These are phyloP conservation scores for Leptinotarsa lineolata DNA, from an alignment of 1,140 invertebrate genomes.

Conservation along the genomic window DNA sequence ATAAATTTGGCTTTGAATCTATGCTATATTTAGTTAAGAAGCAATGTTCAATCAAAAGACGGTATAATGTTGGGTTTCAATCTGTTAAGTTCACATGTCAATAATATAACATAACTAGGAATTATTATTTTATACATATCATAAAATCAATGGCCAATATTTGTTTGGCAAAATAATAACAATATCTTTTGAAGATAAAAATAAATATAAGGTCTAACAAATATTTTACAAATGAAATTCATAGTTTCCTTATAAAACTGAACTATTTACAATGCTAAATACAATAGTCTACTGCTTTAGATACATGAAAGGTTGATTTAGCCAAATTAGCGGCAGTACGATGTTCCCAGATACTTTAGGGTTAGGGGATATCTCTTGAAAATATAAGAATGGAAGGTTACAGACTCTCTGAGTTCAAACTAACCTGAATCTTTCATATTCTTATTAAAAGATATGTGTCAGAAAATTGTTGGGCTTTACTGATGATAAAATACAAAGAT, in stretches of 20 bases:
- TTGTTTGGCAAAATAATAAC: background rate
- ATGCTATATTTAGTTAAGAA: background rate
- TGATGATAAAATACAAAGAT: too few relatives aligned
- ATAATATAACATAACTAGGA: background rate
- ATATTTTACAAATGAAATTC: background rate
- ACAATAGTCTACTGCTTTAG: background rate
- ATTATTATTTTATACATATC: background rate
- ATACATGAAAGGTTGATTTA: background rate
- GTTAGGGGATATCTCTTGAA: background rate
- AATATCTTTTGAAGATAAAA: conserved; percentile 8
- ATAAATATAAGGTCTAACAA: conserved; percentile 7
- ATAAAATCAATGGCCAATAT: background rate
- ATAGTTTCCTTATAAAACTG: background rate
- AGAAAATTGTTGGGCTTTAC: background rate
- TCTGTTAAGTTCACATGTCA: background rate
- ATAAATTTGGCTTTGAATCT: background rate
- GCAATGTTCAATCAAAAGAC: background rate
- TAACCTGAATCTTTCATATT: background rate
- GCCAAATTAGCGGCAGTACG: too few relatives aligned
- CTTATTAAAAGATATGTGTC: background rate
- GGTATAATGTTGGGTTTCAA: background rate
- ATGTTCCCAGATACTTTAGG: background rate
- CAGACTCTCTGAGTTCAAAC: background rate
- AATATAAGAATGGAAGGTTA: background rate
- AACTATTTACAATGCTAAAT: background rate